Base-by-base conservation (phyloP, 1,140 invertebrate genomes). In the Neodiprion pinetum region DNA sequence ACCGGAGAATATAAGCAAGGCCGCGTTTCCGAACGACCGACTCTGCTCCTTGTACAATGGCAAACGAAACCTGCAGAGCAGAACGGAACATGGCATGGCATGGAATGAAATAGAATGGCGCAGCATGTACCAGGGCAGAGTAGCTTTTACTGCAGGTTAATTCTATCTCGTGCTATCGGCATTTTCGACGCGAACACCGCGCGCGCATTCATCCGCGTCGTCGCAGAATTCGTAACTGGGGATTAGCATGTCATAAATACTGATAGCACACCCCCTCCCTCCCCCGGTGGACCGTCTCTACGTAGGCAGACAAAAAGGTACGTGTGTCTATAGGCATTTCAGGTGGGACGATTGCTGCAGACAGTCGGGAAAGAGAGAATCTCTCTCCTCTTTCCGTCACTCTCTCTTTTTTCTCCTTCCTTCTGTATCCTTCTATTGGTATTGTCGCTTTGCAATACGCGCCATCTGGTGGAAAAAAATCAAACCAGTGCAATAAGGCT, bases 221-320 rank as follows among this genome's bases (percentile, higher is more conserved):
- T 80, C 81, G 81, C 79, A 79, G 86, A 87, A 87, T 87, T 85
- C 83, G 80, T 87, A 87, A 87, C 84, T 82, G 85, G 81, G 74
- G 79, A 86, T 87, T 87, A 87, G 83, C 86, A 87, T 87, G 80
- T 87, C 85, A 87, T 87, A 87, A 87, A 87, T 87, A 86, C 83
- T 84, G 82, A 87, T 85, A 78, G 78, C 50, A 53, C 50, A 11
- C 17, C 17, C 17, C 17, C 17, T 21, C 17, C 17, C 65, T 50
- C 67, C 67, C 23, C 50, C 49, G 50, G 71, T 65, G 14, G 49
- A 48, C 40, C 47, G 23, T 71, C 17, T 76, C 69, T 77, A 76
- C 73, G 21, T 77, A 76, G 73, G 74, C 71, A 76, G 70, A 73
- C 75, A 71, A 74, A 76, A 65, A 47, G 61, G 72, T 72, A 77